Conservation (phyloP, 2,797 vertebrate species). For the Spinus olivaceus region DNA sequence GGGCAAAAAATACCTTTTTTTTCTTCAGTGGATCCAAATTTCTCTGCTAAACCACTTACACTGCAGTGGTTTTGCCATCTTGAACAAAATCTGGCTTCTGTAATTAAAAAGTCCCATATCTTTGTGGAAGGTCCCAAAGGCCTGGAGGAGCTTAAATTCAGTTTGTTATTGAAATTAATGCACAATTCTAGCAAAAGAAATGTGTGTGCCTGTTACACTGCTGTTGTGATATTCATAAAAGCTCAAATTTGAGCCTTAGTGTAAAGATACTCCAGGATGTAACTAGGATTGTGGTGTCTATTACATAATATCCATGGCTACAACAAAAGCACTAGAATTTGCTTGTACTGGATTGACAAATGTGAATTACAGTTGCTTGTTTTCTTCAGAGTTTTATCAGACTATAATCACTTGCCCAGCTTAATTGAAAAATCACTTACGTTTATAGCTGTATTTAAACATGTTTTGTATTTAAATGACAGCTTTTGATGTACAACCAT, state of each 20-base stretch:
- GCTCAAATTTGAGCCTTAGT: not conserved
- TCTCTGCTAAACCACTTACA: not conserved
- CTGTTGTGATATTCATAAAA: not conserved
- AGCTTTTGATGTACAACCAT: constrained; percentile 65
- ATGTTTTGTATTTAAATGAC: constrained; percentile 74
- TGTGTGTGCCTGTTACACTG: not conserved
- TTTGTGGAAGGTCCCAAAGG: not conserved
- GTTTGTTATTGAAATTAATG: not conserved
- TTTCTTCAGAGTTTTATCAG: constrained; percentile 63
- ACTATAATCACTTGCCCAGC: constrained; percentile 55
- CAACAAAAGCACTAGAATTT: constrained; percentile 17
- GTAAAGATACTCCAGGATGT: not conserved
- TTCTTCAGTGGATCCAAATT: not conserved
- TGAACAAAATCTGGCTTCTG: not conserved
- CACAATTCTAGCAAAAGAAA: not conserved
- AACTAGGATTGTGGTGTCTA: constrained; percentile 4
- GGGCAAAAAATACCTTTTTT: not conserved
- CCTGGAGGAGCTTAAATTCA: not conserved
- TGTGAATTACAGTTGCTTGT: constrained; percentile 49
- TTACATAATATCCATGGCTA: not conserved
- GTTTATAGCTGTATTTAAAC: constrained; percentile 70
- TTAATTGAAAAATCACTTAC: constrained; percentile 73
- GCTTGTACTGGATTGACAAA: constrained; percentile 28
- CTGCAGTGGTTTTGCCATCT: not conserved
- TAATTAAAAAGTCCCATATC: not conserved